Conservation (phyloP, 1,140 invertebrate species). For the Rhopalosiphum maidis region DNA sequence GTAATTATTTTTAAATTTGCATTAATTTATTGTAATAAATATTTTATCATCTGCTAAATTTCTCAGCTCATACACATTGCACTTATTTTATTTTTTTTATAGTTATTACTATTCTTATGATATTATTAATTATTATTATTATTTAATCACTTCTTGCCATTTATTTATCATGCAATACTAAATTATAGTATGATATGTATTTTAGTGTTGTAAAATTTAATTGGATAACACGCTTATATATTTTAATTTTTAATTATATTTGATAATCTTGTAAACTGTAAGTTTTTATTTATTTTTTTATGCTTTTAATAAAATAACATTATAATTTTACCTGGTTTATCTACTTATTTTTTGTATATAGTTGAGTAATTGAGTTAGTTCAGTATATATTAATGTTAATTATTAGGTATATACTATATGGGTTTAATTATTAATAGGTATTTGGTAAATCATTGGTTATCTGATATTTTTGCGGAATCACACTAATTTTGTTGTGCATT, state of each 20-base stretch:
- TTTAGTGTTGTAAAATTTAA: neutral
- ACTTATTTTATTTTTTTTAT: neutral
- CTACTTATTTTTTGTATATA: no score
- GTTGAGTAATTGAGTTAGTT: no score
- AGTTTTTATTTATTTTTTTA: constrained; percentile 20
- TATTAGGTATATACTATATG: neutral
- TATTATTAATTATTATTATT: constrained; percentile 11
- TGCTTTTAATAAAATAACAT: neutral
- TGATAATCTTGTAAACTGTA: constrained; percentile 1
- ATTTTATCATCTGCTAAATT: neutral
- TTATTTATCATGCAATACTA: no score
- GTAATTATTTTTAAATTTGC: no score
- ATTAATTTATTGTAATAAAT: no score
- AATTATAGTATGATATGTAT: neutral
- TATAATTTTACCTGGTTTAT: neutral
- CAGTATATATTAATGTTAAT: no score
- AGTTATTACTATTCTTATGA: neutral
- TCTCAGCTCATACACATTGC: neutral
- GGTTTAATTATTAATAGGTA: neutral
- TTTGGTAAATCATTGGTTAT: neutral
- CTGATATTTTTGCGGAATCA: neutral
- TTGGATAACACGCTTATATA: neutral
- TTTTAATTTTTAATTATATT: neutral
- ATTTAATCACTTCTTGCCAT: neutral
- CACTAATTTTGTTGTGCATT: neutral